phyloP scores from a whole-genome alignment of 2,888 invertebrate genomes.

The Prosapia bicincta region DNA sequence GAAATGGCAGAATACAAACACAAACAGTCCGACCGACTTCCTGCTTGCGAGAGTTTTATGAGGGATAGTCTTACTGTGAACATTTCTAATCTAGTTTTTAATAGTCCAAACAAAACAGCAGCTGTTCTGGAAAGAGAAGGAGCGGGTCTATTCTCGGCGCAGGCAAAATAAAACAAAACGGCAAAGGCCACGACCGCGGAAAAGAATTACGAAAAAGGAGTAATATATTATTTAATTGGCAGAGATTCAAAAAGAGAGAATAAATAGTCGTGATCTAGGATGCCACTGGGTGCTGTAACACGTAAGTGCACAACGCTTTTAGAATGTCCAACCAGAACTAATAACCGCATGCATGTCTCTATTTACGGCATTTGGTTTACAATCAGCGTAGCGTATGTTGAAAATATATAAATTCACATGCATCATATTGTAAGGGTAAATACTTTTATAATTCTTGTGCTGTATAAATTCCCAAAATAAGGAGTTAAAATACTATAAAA shows the following conservation, averaged over 20 bases:
- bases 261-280: not conserved
- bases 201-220: not conserved
- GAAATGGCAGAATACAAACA: not conserved
- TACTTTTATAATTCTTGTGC: too few relatives aligned
- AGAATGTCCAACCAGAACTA: not conserved
- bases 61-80: not conserved
- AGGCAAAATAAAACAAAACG: not conserved
- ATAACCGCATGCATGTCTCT: too few relatives aligned
- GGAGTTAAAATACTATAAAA: too few relatives aligned
- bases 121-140: not conserved
- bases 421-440: too few relatives aligned
- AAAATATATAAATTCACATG: too few relatives aligned
- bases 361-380: too few relatives aligned
- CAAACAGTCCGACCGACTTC: not conserved
- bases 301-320: not conserved
- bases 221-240: constrained; percentile 2
- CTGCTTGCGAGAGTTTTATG: not conserved
- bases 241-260: not conserved
- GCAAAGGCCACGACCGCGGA: not conserved
- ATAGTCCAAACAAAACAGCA: constrained; percentile 2
- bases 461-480: too few relatives aligned
- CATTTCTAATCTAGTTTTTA: constrained; percentile 2
- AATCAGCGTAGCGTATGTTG: too few relatives aligned
- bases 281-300: not conserved
- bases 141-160: not conserved